Percentiles rank a stretch among this genome's conserved stretches.
These are phyloP conservation scores for Drepana arcuata DNA, from an alignment of 1,140 invertebrate genomes.

Conservation along the genomic window DNA sequence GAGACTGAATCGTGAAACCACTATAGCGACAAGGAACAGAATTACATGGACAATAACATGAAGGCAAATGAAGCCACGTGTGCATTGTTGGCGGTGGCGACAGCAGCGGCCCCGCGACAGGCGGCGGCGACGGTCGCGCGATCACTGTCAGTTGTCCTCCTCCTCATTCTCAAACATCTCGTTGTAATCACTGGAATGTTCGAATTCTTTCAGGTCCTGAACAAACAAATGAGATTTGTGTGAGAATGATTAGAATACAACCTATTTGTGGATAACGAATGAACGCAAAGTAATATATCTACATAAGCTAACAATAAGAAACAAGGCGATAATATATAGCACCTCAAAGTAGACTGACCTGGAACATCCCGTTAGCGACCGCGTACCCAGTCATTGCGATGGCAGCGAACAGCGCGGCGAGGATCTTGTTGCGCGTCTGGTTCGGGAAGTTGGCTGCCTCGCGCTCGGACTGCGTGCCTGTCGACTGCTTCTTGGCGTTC, in stretches of 20 bases:
- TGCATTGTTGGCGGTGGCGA: too few relatives aligned
- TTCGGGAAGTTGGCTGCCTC: slow-evolving; percentile 54
- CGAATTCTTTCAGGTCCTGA: slow-evolving; percentile 63
- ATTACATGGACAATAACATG: too few relatives aligned
- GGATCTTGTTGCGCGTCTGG: slow-evolving; percentile 55
- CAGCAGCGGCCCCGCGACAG: not conserved
- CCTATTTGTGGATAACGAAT: too few relatives aligned
- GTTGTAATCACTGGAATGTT: slow-evolving; percentile 57
- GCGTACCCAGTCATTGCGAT: slow-evolving; percentile 66
- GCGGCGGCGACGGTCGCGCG: slow-evolving; percentile 1
- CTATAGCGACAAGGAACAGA: too few relatives aligned
- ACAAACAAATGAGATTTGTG: slow-evolving; percentile 35
- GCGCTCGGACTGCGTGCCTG: slow-evolving; percentile 45
- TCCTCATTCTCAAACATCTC: slow-evolving; percentile 68
- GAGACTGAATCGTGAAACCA: too few relatives aligned
- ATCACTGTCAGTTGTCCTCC: slow-evolving; percentile 51
- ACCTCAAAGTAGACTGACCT: slow-evolving; percentile 47
- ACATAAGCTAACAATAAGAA: too few relatives aligned
- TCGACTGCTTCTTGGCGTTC: slow-evolving; percentile 51
- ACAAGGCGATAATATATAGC: too few relatives aligned
- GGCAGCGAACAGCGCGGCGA: slow-evolving; percentile 56
- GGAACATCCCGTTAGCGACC: slow-evolving; percentile 63
- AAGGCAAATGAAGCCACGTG: too few relatives aligned
- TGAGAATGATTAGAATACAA: slow-evolving; percentile 64
- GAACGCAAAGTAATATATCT: too few relatives aligned